phyloP scores from a whole-genome alignment of 2,797 vertebrate species.

The Halcyon leucocephala region DNA sequence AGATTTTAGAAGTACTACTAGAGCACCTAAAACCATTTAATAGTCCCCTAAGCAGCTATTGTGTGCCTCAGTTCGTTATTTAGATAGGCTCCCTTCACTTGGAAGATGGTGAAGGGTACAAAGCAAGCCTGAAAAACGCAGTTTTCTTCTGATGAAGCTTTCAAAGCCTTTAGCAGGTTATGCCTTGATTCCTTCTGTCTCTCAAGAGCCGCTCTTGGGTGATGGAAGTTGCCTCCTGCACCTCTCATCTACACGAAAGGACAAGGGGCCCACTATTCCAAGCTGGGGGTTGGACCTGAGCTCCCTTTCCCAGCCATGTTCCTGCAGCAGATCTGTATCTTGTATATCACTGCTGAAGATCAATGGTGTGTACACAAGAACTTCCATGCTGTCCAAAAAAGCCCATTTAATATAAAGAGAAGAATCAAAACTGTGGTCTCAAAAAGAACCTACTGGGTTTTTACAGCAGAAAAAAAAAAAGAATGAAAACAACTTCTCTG shows the following conservation, averaged over 20 bases:
- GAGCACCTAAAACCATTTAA: neutral
- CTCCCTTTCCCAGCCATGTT: neutral
- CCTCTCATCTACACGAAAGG: neutral
- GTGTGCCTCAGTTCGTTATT: neutral
- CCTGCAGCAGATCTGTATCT: neutral
- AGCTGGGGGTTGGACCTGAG: neutral
- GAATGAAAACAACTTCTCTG: neutral
- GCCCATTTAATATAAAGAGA: neutral
- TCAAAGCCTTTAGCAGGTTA: neutral
- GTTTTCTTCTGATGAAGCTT: neutral
- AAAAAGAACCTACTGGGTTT: neutral
- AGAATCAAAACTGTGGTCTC: neutral
- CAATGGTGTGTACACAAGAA: neutral
- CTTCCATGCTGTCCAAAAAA: neutral
- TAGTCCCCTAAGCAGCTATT: neutral
- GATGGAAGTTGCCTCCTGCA: neutral
- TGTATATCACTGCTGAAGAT: neutral
- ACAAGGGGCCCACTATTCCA: neutral
- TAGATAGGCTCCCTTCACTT: neutral
- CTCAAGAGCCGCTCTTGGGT: neutral
- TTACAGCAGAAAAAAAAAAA: neutral
- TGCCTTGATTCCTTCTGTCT: neutral
- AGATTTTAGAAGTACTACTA: neutral
- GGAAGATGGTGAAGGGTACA: neutral
- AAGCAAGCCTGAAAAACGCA: neutral